Conservation (phyloP, 2,888 invertebrate species). For the Ectemnius lituratus region DNA sequence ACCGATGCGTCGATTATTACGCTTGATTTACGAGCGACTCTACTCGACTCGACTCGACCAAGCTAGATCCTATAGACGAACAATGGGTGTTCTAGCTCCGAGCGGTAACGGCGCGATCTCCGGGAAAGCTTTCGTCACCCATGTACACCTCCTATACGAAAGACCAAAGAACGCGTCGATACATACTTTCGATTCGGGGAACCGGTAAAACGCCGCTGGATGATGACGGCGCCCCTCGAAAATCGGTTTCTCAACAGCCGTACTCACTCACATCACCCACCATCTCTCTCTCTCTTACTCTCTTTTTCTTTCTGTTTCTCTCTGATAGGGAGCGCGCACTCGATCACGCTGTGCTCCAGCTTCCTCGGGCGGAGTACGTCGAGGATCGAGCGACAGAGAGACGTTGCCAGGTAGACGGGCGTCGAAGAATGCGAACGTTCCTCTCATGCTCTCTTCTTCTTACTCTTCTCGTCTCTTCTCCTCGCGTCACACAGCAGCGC, state of each 20-base stretch:
- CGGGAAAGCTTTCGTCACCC: slow-evolving; percentile 21
- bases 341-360: neutral
- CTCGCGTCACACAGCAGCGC: too few species aligned
- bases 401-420: slow-evolving; percentile 41
- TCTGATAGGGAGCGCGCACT: neutral
- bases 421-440: slow-evolving; percentile 51
- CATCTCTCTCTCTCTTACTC: too few species aligned
- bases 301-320: too few species aligned
- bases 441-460: slow-evolving; percentile 20
- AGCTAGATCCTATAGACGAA: neutral
- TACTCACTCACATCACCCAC: too few species aligned
- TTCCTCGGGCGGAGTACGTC: too few species aligned
- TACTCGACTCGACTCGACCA: neutral
- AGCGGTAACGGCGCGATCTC: slow-evolving; percentile 22
- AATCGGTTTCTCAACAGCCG: too few species aligned
- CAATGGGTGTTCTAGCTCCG: slow-evolving; percentile 9
- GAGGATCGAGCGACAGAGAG: neutral
- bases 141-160: neutral
- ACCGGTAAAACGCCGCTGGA: too few species aligned
- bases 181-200: too few species aligned
- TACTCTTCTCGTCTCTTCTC: neutral
- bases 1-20: neutral
- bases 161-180: too few species aligned
- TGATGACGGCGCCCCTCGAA: too few species aligned
- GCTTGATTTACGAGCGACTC: slow-evolving; percentile 1